A percentile compares a stretch with the other conserved stretches of the same genome.
These are phyloP conservation scores for Standfussiana lucernea DNA, from an alignment of 2,888 invertebrate genomes.

Conservation along the genomic window DNA sequence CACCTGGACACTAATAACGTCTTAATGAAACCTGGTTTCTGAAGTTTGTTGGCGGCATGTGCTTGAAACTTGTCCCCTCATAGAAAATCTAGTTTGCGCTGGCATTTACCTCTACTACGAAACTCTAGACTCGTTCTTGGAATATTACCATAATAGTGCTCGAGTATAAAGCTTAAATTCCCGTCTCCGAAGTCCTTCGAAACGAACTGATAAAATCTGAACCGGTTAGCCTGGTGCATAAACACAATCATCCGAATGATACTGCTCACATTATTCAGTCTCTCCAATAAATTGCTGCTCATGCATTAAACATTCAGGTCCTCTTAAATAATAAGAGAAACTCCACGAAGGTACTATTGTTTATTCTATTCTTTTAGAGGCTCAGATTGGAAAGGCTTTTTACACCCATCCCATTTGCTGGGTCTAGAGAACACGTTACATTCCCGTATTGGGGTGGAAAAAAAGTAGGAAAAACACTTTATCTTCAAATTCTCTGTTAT, in stretches of 20 bases:
- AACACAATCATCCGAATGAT: slow-evolving; percentile 83
- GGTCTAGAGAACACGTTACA: slow-evolving; percentile 84
- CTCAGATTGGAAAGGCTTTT: slow-evolving; percentile 89
- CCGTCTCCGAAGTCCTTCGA: background rate
- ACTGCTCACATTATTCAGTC: slow-evolving; percentile 80
- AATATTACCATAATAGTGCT: slow-evolving; percentile 22
- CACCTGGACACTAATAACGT: slow-evolving; percentile 59
- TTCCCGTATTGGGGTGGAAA: slow-evolving; percentile 79
- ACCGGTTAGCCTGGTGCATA: slow-evolving; percentile 73
- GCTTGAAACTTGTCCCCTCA: slow-evolving; percentile 29
- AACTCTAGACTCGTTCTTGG: slow-evolving; percentile 4
- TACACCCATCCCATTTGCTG: slow-evolving; percentile 84
- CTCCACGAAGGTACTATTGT: slow-evolving; percentile 85
- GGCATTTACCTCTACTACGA: slow-evolving; percentile 5
- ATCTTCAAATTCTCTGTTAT: slow-evolving; percentile 85
- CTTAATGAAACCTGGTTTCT: slow-evolving; percentile 54
- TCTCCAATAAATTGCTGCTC: slow-evolving; percentile 83
- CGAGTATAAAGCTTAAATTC: background rate
- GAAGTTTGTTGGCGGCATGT: slow-evolving; percentile 46
- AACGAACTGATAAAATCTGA: slow-evolving; percentile 56
- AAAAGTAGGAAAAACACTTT: slow-evolving; percentile 81
- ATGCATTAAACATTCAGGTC: slow-evolving; percentile 87
- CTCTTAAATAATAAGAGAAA: slow-evolving; percentile 89
- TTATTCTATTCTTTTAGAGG: slow-evolving; percentile 86
- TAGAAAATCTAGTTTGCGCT: slow-evolving; percentile 15